phyloP scores from a whole-genome alignment of 2,888 invertebrate species.

The Aleiodes alternator region DNA sequence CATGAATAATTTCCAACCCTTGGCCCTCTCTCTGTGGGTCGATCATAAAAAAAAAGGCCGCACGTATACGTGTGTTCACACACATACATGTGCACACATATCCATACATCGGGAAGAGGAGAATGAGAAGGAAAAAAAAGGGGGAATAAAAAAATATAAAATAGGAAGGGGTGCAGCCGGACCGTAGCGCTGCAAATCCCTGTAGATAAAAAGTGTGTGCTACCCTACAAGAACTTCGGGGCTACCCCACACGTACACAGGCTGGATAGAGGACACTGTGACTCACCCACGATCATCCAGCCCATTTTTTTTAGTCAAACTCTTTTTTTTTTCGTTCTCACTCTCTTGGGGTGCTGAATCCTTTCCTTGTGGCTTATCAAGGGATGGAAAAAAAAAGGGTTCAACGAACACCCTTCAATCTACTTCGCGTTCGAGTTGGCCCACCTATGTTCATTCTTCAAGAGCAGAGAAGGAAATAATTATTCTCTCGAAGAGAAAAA shows the following conservation, averaged over 20 bases:
- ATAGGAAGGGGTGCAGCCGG: constrained; percentile 68
- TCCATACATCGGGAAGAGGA: constrained; percentile 23
- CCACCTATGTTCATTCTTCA: constrained; percentile 9
- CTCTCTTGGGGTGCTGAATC: constrained; percentile 40
- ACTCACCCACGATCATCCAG: constrained; percentile 73
- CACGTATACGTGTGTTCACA: neutral
- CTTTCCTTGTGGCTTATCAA: constrained; percentile 52
- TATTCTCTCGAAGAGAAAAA: neutral
- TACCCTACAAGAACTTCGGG: constrained; percentile 46
- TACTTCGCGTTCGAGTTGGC: neutral
- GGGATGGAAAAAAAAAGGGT: constrained; percentile 52
- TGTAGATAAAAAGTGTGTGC: constrained; percentile 66
- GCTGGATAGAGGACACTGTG: constrained; percentile 65
- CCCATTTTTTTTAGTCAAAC: constrained; percentile 66
- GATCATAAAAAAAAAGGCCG: constrained; percentile 52
- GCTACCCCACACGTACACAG: constrained; percentile 52
- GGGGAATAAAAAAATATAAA: constrained; percentile 34
- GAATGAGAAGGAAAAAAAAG: constrained; percentile 16
- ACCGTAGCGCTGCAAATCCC: constrained; percentile 71
- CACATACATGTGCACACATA: constrained; percentile 16
- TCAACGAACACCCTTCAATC: constrained; percentile 47
- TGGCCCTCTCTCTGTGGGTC: constrained; percentile 45
- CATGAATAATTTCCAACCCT: constrained; percentile 66
- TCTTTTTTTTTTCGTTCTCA: constrained; percentile 59
- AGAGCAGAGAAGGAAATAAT: neutral